Percentiles rank a stretch among this genome's conserved stretches.
phyloP scores from a whole-genome alignment of 2,888 invertebrate species.

The Ennomos fuscantarius region DNA sequence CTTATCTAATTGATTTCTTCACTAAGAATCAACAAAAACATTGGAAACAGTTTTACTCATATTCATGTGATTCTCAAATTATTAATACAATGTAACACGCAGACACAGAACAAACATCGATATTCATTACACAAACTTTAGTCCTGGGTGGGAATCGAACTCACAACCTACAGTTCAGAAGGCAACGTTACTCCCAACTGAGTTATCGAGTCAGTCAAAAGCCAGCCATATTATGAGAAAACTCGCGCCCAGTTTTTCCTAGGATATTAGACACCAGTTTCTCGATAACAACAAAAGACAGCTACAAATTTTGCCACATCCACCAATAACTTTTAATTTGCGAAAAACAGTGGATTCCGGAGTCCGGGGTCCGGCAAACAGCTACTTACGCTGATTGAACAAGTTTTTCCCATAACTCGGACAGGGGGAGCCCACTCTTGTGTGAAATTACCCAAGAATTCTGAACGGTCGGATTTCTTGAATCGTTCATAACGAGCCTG shows the following conservation, averaged over 20 bases:
- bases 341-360: conserved; percentile 35
- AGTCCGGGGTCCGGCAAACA: conserved; percentile 60
- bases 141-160: too few relatives aligned
- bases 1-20: too few relatives aligned
- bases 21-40: too few relatives aligned
- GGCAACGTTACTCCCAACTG: too few relatives aligned
- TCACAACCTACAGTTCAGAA: too few relatives aligned
- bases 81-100: too few relatives aligned
- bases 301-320: conserved; percentile 44
- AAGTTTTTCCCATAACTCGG: conserved; percentile 78
- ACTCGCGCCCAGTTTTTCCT: not conserved
- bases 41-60: too few relatives aligned
- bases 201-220: too few relatives aligned
- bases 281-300: not conserved
- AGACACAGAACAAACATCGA: too few relatives aligned
- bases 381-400: conserved; percentile 79
- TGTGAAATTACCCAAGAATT: conserved; percentile 73
- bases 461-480: conserved; percentile 48
- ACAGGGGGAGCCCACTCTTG: conserved; percentile 60
- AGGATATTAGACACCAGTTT: not conserved
- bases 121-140: too few relatives aligned
- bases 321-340: conserved; percentile 31
- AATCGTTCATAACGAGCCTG: conserved; percentile 45
- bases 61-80: too few relatives aligned
- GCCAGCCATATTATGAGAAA: too few relatives aligned